Base-by-base conservation (phyloP, 2,797 vertebrate species). In the Sebastes hubbsi region DNA sequence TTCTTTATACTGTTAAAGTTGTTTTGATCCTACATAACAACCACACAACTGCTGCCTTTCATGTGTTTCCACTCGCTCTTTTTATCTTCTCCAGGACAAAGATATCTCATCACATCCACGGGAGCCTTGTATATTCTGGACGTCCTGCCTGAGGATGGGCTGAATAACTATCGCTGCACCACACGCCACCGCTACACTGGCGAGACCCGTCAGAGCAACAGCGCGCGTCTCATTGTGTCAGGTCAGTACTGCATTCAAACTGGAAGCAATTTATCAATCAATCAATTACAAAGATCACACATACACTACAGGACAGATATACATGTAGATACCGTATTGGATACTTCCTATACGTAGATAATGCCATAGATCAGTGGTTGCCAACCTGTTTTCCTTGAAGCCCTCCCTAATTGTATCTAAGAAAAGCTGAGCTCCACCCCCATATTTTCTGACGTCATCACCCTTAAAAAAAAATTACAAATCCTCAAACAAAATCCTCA, bases 91-190 rank as follows among this genome's bases (percentile, higher is more conserved):
- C 64, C 93, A 99, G 98, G 99, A 97, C 97, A 97, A 97, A 98
- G 98, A 98, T 98, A 98, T 98, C 96, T 98, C 96, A 98, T 99
- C 95, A 97, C 99, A 95, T 97, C 98, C 96, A 98, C 97, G 75
- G 98, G 99, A 97, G 97, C 98, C 97, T 98, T 99, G 98, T 99
- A 99, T 95, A 99, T 99, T 96, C 95, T 97, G 96, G 99, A 99
- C 82, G 97, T 99, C 95, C 97, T 99, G 96, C 98, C 98, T 82
- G 99, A 99, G 91, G 99, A 99, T 69, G 98, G 98, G 77, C 94
- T 99, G 95, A 99, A 99, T 94, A 99, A 99, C 95, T 99, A 99
- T 89, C 97, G 99, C 93, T 99, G 99, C 88, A 96, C 98, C 92
- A 99, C 98, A 3, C 97, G 97, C 88, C 99, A 99, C 92, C 97